These are phyloP conservation scores for Drosophila histrio DNA, from an alignment of 2,888 invertebrate genomes.

Conservation along the genomic window DNA sequence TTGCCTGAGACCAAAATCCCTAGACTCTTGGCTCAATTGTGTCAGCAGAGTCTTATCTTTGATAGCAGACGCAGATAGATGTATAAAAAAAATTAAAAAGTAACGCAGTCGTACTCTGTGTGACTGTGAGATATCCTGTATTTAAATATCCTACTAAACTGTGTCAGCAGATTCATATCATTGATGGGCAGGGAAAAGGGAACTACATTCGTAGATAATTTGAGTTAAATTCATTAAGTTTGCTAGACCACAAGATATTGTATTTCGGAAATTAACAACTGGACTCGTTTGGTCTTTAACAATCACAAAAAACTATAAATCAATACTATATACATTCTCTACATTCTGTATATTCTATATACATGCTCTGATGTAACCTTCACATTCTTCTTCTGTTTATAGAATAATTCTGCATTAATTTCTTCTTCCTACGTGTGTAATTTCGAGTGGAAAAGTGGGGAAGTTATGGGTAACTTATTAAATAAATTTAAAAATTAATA, in stretches of 20 bases:
- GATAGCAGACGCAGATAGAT: not conserved
- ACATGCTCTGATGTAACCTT: no score
- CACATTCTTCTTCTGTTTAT: no score
- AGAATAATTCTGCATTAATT: no score
- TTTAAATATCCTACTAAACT: not conserved
- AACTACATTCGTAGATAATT: not conserved
- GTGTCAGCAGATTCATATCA: not conserved
- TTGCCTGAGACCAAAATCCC: constrained; percentile 12
- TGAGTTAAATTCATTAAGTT: not conserved
- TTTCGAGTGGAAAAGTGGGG: no score
- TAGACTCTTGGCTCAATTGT: constrained; percentile 11
- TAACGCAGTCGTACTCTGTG: not conserved
- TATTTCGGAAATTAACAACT: no score
- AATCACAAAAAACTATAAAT: no score
- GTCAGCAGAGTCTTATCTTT: constrained; percentile 35
- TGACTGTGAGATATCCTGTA: not conserved
- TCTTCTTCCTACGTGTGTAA: no score
- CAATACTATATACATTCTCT: no score
- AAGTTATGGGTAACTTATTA: no score
- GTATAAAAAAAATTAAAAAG: not conserved
- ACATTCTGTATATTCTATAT: no score
- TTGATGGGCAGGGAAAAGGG: not conserved
- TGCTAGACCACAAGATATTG: not conserved
- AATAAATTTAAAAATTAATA: no score
- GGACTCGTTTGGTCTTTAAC: no score